These are phyloP conservation scores for Patiria miniata DNA, from an alignment of 35 echinoderm and acorn worm genomes.

Conservation along the genomic window DNA sequence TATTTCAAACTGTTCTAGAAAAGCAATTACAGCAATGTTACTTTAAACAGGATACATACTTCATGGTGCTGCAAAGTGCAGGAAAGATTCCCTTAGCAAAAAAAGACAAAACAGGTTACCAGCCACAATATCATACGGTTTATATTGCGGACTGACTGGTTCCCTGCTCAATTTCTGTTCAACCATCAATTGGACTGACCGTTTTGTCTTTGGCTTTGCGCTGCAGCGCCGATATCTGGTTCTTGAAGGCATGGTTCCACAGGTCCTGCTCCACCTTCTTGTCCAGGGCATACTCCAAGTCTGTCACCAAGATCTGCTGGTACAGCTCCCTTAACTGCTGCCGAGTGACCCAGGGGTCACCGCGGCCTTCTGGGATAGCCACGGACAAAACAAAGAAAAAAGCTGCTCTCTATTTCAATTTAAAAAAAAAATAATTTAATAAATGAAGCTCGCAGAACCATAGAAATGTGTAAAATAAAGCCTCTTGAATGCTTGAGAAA, in stretches of 20 bases:
- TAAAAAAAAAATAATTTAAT: neutral
- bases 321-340: conserved; percentile 89
- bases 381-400: neutral
- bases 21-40: no score
- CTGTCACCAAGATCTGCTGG: conserved; percentile 79
- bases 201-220: conserved; percentile 89
- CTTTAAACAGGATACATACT: no score
- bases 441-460: no score
- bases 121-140: no score
- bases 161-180: no score
- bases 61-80: no score
- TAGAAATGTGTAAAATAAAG: neutral
- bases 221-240: conserved; percentile 90
- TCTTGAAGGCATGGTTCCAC: conserved; percentile 99
- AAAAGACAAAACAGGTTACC: no score
- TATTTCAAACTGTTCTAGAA: no score
- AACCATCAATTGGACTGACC: no score
- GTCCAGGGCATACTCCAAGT: conserved; percentile 91
- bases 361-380: conserved; percentile 71
- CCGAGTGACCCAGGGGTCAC: conserved; percentile 81
- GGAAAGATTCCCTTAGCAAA: no score
- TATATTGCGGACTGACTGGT: no score
- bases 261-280: conserved; percentile 99
- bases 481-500: no score
- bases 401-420: neutral